These are phyloP conservation scores for Sinotaia quadrata DNA, from an alignment of 2,888 invertebrate species.

Conservation along the genomic window DNA sequence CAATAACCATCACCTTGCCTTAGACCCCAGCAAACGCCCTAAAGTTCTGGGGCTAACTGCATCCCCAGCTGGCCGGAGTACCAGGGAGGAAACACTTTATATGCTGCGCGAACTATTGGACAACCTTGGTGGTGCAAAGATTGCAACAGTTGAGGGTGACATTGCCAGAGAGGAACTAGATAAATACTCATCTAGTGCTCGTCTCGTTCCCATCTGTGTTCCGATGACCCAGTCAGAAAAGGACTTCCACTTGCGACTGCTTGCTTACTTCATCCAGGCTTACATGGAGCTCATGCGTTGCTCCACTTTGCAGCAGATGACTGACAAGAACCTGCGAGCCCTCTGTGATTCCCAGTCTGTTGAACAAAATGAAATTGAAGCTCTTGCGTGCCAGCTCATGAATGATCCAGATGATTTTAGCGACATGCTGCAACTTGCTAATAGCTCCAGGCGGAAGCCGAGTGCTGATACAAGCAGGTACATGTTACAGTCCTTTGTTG, in stretches of 20 bases:
- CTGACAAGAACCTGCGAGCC: background rate
- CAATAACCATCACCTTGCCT: slow-evolving; percentile 40
- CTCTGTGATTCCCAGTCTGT: background rate
- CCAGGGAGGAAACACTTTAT: slow-evolving; percentile 44
- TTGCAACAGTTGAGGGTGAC: slow-evolving; percentile 48
- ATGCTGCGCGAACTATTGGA: slow-evolving; percentile 55
- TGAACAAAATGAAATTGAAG: background rate
- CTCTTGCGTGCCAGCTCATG: slow-evolving; percentile 25
- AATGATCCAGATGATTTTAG: slow-evolving; percentile 30
- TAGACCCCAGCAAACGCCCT: slow-evolving; percentile 37
- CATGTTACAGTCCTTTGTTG: background rate
- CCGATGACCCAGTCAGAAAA: slow-evolving; percentile 42
- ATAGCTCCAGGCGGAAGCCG: slow-evolving; percentile 11
- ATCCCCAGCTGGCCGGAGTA: slow-evolving; percentile 62
- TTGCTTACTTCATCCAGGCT: slow-evolving; percentile 52
- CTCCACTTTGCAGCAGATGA: slow-evolving; percentile 24
- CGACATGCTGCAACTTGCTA: slow-evolving; percentile 27
- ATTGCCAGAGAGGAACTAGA: slow-evolving; percentile 37
- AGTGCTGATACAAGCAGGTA: background rate
- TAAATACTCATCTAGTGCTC: slow-evolving; percentile 47
- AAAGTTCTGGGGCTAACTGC: slow-evolving; percentile 66
- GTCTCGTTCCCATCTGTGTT: slow-evolving; percentile 31
- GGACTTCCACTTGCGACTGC: slow-evolving; percentile 42
- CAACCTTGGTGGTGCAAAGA: slow-evolving; percentile 52
- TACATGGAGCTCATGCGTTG: slow-evolving; percentile 41